These are phyloP conservation scores for Ophioninae sp. DNA, from an alignment of 2,888 invertebrate genomes.

Conservation along the genomic window DNA sequence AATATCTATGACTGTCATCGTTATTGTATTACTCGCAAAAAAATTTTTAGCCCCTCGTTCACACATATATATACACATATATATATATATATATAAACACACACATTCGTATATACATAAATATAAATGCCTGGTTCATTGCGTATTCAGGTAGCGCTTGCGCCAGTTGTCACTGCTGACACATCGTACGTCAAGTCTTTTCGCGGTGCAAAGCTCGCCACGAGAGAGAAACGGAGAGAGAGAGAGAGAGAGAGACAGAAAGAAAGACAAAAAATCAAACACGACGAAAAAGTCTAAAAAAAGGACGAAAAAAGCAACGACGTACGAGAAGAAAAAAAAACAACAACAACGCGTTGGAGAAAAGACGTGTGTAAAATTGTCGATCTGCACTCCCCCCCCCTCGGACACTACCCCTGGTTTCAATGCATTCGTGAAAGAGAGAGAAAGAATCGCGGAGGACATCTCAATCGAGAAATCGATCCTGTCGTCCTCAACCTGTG, in stretches of 20 bases:
- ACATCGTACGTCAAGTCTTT: slow-evolving; percentile 80
- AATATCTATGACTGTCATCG: too few species aligned
- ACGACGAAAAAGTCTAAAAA: background rate
- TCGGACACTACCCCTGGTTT: slow-evolving; percentile 12
- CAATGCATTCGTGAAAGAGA: background rate
- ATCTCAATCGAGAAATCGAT: slow-evolving; percentile 74
- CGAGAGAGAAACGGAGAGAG: slow-evolving; percentile 30
- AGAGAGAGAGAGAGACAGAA: slow-evolving; percentile 31
- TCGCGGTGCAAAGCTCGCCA: slow-evolving; percentile 75
- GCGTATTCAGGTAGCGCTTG: slow-evolving; percentile 80
- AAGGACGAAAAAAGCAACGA: slow-evolving; percentile 46
- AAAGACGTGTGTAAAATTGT: slow-evolving; percentile 40
- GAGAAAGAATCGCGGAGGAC: slow-evolving; percentile 42
- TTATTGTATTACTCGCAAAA: too few species aligned
- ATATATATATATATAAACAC: slow-evolving; percentile 22
- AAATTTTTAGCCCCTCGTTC: too few species aligned
- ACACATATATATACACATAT: slow-evolving; percentile 21
- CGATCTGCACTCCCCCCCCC: slow-evolving; percentile 21
- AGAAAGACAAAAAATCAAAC: slow-evolving; percentile 27
- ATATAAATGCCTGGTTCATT: slow-evolving; percentile 72
- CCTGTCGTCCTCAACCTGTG: slow-evolving; percentile 68
- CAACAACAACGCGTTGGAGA: slow-evolving; percentile 22
- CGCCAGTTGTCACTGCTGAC: slow-evolving; percentile 81
- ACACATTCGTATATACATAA: background rate
- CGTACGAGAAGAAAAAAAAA: background rate